phyloP scores from a whole-genome alignment of 2,797 vertebrate species.

The Merluccius polli region DNA sequence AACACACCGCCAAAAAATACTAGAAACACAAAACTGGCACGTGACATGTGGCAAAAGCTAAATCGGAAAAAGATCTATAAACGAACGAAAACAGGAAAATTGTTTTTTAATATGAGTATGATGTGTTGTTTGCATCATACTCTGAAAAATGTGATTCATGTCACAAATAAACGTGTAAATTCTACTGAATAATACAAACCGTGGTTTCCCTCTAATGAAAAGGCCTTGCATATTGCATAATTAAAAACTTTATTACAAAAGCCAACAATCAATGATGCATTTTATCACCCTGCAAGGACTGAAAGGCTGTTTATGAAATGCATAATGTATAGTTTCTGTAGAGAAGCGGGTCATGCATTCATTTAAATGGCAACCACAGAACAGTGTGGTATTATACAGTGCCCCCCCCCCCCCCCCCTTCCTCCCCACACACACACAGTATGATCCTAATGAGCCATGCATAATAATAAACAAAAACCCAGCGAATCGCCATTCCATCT shows the following conservation, averaged over 20 bases:
- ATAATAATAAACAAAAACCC: slow-evolving; percentile 17
- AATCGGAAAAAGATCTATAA: neutral
- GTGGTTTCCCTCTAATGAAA: neutral
- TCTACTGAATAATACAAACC: slow-evolving; percentile 12
- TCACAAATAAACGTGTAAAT: slow-evolving; percentile 4
- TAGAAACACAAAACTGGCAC: slow-evolving; percentile 16
- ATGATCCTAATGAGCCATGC: slow-evolving; percentile 15
- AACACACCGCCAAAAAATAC: slow-evolving; percentile 34
- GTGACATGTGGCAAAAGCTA: neutral
- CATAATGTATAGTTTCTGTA: slow-evolving; percentile 9
- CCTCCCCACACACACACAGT: neutral
- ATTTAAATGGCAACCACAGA: slow-evolving; percentile 10
- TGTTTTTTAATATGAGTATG: neutral
- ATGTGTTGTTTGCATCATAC: too few species aligned
- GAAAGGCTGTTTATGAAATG: slow-evolving; percentile 13
- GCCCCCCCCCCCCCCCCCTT: neutral
- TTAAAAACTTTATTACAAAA: neutral
- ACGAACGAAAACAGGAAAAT: neutral
- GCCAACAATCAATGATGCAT: slow-evolving; percentile 10
- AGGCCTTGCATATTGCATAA: neutral
- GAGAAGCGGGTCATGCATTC: slow-evolving; percentile 19
- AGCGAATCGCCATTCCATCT: slow-evolving; percentile 21
- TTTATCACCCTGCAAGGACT: slow-evolving; percentile 14
- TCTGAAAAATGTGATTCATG: neutral
- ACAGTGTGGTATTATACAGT: neutral